These are phyloP conservation scores for Sepiola atlantica DNA, from an alignment of 2,888 invertebrate genomes.

Conservation along the genomic window DNA sequence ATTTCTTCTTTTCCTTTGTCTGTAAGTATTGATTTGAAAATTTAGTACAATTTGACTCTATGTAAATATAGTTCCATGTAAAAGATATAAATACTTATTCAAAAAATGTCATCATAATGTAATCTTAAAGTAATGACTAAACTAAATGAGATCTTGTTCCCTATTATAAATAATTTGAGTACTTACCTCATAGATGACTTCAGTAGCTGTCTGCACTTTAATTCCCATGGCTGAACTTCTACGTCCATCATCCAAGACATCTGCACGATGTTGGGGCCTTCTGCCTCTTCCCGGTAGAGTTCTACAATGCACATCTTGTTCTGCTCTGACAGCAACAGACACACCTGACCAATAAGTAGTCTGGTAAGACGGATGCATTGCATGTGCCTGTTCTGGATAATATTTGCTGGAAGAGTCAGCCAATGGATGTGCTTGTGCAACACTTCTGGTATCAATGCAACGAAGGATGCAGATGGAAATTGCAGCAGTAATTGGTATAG, in stretches of 20 bases:
- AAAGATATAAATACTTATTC: no score
- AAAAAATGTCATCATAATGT: no score
- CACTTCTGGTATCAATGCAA: slow-evolving; percentile 22
- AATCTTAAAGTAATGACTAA: no score
- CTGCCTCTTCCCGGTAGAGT: no score
- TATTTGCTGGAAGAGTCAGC: not conserved
- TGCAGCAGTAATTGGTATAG: not conserved
- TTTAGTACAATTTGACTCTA: no score
- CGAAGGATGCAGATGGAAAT: slow-evolving; percentile 32
- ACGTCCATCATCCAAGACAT: no score
- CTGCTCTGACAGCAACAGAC: not conserved
- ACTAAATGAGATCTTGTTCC: no score
- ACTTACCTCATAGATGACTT: not conserved
- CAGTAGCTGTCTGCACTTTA: not conserved
- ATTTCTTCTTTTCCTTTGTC: no score
- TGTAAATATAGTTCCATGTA: no score
- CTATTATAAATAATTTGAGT: not conserved
- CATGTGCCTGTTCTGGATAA: not conserved
- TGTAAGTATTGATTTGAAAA: no score
- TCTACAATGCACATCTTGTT: no score
- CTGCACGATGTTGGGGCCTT: no score
- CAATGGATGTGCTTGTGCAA: slow-evolving; percentile 32
- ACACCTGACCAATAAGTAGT: not conserved
- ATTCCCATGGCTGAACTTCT: not conserved
- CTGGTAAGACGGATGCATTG: slow-evolving; percentile 14